Conservation (phyloP, 2,797 vertebrate species). For the Xiphophorus birchmanni region DNA sequence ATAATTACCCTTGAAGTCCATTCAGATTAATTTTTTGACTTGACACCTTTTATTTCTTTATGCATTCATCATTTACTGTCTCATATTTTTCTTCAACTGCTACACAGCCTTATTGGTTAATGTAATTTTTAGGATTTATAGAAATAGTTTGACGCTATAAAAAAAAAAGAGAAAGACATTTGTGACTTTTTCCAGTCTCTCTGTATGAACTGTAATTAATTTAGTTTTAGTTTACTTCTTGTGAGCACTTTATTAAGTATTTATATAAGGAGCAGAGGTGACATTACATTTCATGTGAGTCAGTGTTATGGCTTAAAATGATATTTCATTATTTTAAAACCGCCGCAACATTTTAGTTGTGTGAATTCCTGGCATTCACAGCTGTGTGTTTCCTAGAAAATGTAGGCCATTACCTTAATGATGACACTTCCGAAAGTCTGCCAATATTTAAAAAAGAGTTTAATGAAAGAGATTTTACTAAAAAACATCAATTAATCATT, state of each 20-base stretch:
- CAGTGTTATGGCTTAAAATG: neutral
- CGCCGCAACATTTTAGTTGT: neutral
- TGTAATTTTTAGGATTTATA: neutral
- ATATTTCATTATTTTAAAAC: neutral
- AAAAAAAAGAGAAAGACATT: neutral
- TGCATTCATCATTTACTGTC: neutral
- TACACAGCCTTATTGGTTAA: neutral
- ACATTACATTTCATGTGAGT: neutral
- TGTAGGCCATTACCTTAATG: neutral
- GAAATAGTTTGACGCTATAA: neutral
- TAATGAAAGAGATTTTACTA: neutral
- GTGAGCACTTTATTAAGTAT: neutral
- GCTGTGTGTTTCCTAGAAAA: neutral
- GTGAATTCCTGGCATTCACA: neutral
- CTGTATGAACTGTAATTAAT: neutral
- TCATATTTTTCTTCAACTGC: neutral
- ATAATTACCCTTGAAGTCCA: neutral
- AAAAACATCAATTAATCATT: neutral
- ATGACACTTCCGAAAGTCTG: neutral
- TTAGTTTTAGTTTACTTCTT: neutral
- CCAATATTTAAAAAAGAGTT: neutral
- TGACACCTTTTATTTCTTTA: neutral
- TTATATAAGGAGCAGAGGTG: neutral
- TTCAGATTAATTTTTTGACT: neutral
- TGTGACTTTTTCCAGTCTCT: neutral